Conservation (phyloP, 2,113 vertebrate genomes). For the Mormoops blainvillei region DNA sequence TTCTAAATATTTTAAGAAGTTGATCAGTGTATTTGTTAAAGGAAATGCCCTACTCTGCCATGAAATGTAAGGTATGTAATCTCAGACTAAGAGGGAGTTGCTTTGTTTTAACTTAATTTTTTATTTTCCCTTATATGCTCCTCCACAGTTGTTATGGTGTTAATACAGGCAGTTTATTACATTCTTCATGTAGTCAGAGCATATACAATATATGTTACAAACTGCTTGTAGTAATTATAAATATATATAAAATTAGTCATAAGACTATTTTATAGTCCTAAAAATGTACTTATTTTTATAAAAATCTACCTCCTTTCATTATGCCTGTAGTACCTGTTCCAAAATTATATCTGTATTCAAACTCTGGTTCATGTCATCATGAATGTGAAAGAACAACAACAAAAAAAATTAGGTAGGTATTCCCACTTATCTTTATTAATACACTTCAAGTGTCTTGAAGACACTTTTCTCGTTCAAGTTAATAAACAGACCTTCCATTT, state of each 20-base stretch:
- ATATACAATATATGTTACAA: background rate
- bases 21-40: background rate
- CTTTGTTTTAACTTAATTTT: slow-evolving; percentile 7
- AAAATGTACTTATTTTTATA: background rate
- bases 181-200: background rate
- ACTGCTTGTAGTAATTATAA: no score
- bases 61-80: background rate
- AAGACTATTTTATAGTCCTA: background rate
- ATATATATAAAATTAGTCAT: background rate
- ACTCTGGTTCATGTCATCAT: slow-evolving; percentile 29
- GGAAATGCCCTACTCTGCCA: background rate
- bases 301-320: background rate
- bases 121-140: background rate
- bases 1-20: slow-evolving; percentile 21
- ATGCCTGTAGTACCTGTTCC: background rate
- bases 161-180: background rate
- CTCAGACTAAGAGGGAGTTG: background rate
- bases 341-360: background rate
- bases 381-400: slow-evolving; percentile 38
- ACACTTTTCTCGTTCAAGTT: slow-evolving; percentile 33
- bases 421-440: slow-evolving; percentile 63
- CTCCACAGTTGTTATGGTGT: background rate
- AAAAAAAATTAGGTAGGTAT: background rate
- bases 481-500: slow-evolving; percentile 56
- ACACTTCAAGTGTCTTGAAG: slow-evolving; percentile 39